Conservation (phyloP, 2,888 invertebrate species). For the Hypomecis atomaria region DNA sequence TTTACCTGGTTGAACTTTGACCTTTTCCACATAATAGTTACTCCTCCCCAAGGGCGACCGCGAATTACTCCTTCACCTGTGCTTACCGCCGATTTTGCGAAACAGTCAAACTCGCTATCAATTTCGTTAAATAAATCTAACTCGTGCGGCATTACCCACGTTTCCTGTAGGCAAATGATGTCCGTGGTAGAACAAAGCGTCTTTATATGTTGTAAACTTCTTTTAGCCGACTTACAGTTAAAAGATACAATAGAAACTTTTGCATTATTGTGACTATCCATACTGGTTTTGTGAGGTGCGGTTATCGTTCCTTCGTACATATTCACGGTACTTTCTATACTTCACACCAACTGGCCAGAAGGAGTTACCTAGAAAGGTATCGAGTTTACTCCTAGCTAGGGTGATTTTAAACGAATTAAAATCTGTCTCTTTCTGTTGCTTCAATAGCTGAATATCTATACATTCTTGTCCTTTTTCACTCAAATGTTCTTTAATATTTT, state of each 20-base stretch:
- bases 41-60: neutral
- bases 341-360: neutral
- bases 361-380: neutral
- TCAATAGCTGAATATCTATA: too few species aligned
- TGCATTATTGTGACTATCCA: too few species aligned
- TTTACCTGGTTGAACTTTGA: too few species aligned
- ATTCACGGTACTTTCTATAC: neutral
- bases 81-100: neutral
- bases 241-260: neutral
- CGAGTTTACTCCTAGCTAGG: neutral
- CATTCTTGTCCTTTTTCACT: too few species aligned
- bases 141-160: neutral
- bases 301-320: neutral
- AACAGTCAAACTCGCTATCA: neutral
- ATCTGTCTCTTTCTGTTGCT: too few species aligned
- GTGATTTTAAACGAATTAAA: constrained; percentile 1
- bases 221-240: neutral
- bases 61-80: neutral
- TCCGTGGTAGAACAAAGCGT: neutral
- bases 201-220: neutral
- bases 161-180: neutral
- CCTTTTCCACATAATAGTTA: too few species aligned
- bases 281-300: neutral
- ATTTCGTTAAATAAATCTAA: neutral
- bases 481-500: too few species aligned